Conservation (phyloP, 2,888 invertebrate species). For the Polydrusus pterygomalis region DNA sequence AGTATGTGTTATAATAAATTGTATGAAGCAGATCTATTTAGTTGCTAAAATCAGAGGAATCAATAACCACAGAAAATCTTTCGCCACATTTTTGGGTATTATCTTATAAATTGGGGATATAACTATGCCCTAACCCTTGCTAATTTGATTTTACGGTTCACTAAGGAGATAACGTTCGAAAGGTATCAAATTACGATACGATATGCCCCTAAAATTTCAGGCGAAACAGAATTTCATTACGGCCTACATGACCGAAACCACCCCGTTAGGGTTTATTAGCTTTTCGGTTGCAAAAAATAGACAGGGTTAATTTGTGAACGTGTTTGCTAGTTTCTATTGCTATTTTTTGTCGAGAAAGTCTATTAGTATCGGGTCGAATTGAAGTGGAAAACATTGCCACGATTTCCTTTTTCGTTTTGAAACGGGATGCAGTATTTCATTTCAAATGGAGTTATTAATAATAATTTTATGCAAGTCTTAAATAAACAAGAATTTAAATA, state of each 20-base stretch:
- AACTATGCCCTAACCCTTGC: slow-evolving; percentile 36
- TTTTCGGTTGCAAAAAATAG: slow-evolving; percentile 35
- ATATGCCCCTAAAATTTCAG: slow-evolving; percentile 47
- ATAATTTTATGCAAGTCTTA: too few species aligned
- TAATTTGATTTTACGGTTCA: slow-evolving; percentile 49
- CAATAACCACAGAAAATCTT: slow-evolving; percentile 34
- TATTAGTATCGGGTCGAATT: neutral
- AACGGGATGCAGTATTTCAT: neutral
- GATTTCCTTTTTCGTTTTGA: neutral
- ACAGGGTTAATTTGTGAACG: slow-evolving; percentile 37
- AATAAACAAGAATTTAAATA: too few species aligned
- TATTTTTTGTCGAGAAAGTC: slow-evolving; percentile 6
- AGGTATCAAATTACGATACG: slow-evolving; percentile 51
- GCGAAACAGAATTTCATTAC: slow-evolving; percentile 44
- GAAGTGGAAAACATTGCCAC: neutral
- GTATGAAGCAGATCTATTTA: too few species aligned
- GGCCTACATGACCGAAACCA: slow-evolving; percentile 32
- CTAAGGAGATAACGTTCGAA: slow-evolving; percentile 50
- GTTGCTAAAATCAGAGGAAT: neutral
- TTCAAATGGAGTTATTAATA: too few species aligned
- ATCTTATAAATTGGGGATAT: slow-evolving; percentile 41
- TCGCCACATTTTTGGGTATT: slow-evolving; percentile 26
- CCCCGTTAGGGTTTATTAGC: slow-evolving; percentile 40
- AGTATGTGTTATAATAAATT: too few species aligned
- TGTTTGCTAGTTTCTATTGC: slow-evolving; percentile 29